Evolutionary conservation across 2,888 invertebrate species (phyloP).

Genomic region (Achlya flavicornis): DNA sequence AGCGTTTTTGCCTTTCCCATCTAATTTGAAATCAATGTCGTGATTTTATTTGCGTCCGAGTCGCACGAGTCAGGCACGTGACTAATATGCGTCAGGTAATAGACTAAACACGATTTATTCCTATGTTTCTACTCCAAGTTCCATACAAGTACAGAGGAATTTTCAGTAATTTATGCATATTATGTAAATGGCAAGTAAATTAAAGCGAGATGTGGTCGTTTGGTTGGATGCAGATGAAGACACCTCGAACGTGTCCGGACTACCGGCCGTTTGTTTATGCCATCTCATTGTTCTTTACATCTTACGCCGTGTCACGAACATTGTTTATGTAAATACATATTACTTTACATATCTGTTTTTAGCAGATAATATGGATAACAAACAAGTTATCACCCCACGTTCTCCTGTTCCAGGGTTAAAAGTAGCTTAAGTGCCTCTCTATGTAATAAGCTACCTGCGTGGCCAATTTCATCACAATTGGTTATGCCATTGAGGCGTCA

Average conservation of each 20-base stretch:
- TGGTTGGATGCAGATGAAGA: constrained; percentile 51
- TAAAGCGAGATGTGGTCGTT: constrained; percentile 35
- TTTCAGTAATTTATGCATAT: constrained; percentile 31
- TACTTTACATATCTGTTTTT: constrained; percentile 37
- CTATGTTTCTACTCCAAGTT: background rate
- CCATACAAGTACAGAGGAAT: constrained; percentile 14
- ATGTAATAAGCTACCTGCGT: too few relatives aligned
- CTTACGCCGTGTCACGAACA: constrained; percentile 46
- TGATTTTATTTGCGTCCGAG: constrained; percentile 52
- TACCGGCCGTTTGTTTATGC: constrained; percentile 44
- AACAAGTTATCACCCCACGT: background rate
- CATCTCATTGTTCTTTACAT: constrained; percentile 52
- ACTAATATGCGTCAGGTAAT: constrained; percentile 20
- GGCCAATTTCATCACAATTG: too few relatives aligned
- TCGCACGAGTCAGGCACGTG: constrained; percentile 60
- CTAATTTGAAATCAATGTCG: constrained; percentile 60
- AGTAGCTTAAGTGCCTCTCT: constrained; percentile 10
- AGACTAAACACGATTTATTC: background rate
- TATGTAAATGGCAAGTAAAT: constrained; percentile 33
- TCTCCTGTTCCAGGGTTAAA: too few relatives aligned
- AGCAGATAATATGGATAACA: constrained; percentile 30
- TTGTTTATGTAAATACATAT: constrained; percentile 60
- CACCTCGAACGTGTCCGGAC: constrained; percentile 53
- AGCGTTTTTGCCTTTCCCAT: constrained; percentile 72
- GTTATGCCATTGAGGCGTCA: too few relatives aligned